Base-by-base conservation (phyloP, 2,888 invertebrate genomes). In the Agrochola circellaris region DNA sequence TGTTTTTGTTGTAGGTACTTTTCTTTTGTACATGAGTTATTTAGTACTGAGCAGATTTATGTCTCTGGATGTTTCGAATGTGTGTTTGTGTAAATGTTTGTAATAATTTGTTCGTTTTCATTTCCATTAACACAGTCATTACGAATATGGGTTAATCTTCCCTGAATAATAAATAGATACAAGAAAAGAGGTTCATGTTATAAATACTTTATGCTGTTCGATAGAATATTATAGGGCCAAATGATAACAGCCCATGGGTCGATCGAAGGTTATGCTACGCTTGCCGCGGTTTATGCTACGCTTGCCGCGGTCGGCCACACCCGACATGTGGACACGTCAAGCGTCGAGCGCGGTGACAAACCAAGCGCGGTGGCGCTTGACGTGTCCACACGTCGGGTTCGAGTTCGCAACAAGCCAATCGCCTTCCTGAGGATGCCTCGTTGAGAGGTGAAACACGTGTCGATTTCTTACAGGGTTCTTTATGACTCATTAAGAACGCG, bases 1-100 rank as follows among this genome's bases (percentile, higher is more conserved):
- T 62, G 45, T 67, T 82, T 75, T 58, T 70, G 58, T 61, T 69
- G 20, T n/a, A n/a, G n/a, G n/a, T 68, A 67, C 1, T 79, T 54
- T 83, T 60, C 38, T 60, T 77, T 56, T 42, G n/a, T 3, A 7
- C 9, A 11, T 56, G 23, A 81, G 30, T 82, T 60, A 30, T 54
- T 74, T 66, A 15, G 9, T 11, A 17, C 30, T 75, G 23, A 42
- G 23, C 15, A 64, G 51, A 58, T 60, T 26, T 23, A 75, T 54
- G 5, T 51, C 0, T 38, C 9, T 26, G 15, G 1, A n/a, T 38
- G 5, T 30, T 56, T 23, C 1, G 17, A 34, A n/a, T 38, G 20
- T 13, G 17, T 30, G 26, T 5, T 73, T 42, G 3, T 51, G 30
- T 26, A 72, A 26, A 42, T 11, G 4, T 15, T 38, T 11, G 15